Evolutionary conservation across 2,888 invertebrate genomes (phyloP), one percentile per base, ranked within the genome.

Genomic region (Physocephala rufipes): DNA sequence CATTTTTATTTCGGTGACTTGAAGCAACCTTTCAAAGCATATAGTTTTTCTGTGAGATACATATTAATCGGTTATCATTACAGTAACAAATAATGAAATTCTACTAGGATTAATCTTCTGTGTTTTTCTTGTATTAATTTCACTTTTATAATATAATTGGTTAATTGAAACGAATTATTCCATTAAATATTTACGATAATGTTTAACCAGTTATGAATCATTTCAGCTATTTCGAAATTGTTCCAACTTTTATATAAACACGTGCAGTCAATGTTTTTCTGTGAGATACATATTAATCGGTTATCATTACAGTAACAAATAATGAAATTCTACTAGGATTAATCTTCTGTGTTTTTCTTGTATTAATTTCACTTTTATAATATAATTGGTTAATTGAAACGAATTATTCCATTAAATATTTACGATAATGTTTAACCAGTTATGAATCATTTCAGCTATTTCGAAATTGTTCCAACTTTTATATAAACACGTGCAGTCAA

Each of bases 401-500:
- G 24, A 49, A 2, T 12, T 1, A 26, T 13, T 58, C 16, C 26
- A 24, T 26, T 58, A 24, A 28, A 15, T 2, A 28, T 21, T 28
- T 45, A 12, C 26, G 58, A 15, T 15, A 58, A 16, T 5, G 26
- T 55, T 21, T 55, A n/a, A 24, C 15, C n/a, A 36, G 36, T 61
- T 16, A 9, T 43, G 21, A 19, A 19, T n/a, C 30, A 7, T 61
- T 61, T 26, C 19, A 36, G 1, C 2, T 36, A 16, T 5, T 63
- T 26, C 2, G 72, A 74, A 55, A 81, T 78, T 4, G 72, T 53
- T 13, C 86, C 86, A 19, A 85, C 79, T 71, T 83, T 81, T 1
- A 86, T 79, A 61, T 82, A 86, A 21, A 86, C 78, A 21, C 85
- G 80, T 4, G 84, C 82, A 66, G 79, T 79, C 7, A 86, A 78